These are phyloP conservation scores for Porites australiensis DNA, from an alignment of 64 coral and sea anemone genomes.

Conservation along the genomic window DNA sequence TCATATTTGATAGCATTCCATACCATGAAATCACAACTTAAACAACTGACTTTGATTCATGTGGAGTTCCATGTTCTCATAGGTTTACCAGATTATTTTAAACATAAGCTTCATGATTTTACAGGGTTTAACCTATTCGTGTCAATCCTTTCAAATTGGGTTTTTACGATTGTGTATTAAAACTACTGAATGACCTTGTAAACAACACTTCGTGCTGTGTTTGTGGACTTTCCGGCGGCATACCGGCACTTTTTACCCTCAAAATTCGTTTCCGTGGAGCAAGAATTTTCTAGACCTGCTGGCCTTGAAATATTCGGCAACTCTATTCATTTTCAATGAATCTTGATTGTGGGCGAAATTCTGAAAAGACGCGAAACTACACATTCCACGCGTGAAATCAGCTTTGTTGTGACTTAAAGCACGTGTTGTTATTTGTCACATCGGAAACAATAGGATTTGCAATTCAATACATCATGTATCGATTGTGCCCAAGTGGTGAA, in stretches of 20 bases:
- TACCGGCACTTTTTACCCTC: background rate
- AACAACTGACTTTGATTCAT: background rate
- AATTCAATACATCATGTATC: background rate
- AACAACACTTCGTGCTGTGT: background rate
- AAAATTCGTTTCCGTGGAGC: background rate
- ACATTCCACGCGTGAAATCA: background rate
- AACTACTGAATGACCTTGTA: background rate
- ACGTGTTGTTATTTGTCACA: background rate
- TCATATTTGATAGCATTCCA: conserved; percentile 11
- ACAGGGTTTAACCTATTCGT: background rate
- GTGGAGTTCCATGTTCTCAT: background rate
- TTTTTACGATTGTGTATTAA: background rate
- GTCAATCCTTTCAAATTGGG: background rate
- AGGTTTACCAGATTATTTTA: background rate
- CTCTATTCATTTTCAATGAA: background rate
- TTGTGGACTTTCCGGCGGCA: background rate
- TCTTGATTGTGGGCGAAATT: background rate
- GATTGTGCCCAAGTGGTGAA: background rate
- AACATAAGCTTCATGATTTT: background rate
- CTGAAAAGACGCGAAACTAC: background rate
- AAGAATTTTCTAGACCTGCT: background rate
- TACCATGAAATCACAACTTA: conserved; percentile 2
- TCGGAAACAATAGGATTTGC: background rate
- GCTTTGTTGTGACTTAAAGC: background rate
- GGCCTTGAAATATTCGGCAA: background rate